These are phyloP conservation scores for Dromas ardeola DNA, from an alignment of 2,113 vertebrate species.

Conservation along the genomic window DNA sequence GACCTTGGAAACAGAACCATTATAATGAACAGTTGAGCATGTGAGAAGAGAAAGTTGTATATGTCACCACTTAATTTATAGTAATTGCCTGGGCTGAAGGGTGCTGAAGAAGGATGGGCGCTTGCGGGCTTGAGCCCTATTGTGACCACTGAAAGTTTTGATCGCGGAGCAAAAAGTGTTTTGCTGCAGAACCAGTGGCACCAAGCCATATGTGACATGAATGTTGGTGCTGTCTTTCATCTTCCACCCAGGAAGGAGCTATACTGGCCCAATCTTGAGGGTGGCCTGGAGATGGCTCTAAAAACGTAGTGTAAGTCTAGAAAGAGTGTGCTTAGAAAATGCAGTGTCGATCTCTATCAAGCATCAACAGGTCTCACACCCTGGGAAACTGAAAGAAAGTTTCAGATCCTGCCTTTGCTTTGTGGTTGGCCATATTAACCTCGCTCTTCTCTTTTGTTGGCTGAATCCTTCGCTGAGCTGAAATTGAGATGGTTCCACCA, in stretches of 20 bases:
- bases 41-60: not conserved
- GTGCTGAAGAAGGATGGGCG: not conserved
- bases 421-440: not conserved
- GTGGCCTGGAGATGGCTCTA: not conserved
- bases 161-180: not conserved
- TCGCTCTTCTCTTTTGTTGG: not conserved
- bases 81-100: not conserved
- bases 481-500: not conserved
- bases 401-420: not conserved
- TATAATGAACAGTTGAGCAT: accelerated
- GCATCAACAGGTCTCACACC: not conserved
- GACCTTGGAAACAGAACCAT: not conserved
- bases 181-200: not conserved
- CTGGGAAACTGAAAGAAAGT: not conserved
- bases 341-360: not conserved
- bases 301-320: not conserved
- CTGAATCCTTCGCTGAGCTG: not conserved
- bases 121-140: not conserved
- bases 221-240: not conserved
- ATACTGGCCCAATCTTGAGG: not conserved
- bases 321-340: not conserved
- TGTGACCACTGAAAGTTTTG: not conserved
- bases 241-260: not conserved
- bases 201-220: not conserved
- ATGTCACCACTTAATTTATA: not conserved